phyloP scores from a whole-genome alignment of 2,888 invertebrate genomes.

The Selenia dentaria region DNA sequence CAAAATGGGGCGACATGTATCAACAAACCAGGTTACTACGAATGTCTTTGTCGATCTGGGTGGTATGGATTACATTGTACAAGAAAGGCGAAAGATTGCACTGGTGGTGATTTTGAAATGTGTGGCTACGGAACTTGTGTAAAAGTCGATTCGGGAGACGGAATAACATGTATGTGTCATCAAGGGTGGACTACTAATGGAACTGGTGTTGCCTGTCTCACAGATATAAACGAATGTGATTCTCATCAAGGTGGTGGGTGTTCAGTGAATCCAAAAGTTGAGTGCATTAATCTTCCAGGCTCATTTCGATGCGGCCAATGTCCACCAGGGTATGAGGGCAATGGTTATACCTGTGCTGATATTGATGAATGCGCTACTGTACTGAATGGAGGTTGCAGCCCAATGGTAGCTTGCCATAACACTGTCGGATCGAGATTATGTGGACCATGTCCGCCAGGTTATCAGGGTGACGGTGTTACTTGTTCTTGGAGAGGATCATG shows the following conservation, averaged over 20 bases:
- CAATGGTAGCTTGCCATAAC: conserved; percentile 94
- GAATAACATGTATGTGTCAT: conserved; percentile 92
- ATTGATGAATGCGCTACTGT: conserved; percentile 93
- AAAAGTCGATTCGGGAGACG: conserved; percentile 83
- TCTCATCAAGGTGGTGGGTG: conserved; percentile 87
- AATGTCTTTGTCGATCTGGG: conserved; percentile 91
- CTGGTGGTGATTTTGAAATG: conserved; percentile 88
- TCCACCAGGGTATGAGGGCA: conserved; percentile 93
- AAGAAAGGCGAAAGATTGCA: conserved; percentile 89
- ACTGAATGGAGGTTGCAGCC: conserved; percentile 96
- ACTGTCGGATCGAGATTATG: conserved; percentile 94
- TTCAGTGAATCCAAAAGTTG: conserved; percentile 90
- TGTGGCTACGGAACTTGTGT: conserved; percentile 96
- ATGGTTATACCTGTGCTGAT: conserved; percentile 94
- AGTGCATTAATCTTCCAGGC: conserved; percentile 96
- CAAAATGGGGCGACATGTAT: conserved; percentile 95
- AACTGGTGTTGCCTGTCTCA: conserved; percentile 88
- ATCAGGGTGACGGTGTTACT: conserved; percentile 91
- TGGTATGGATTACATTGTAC: conserved; percentile 95
- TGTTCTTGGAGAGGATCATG: conserved; percentile 90
- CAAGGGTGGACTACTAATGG: conserved; percentile 94
- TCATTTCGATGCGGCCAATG: conserved; percentile 95
- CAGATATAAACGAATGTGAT: conserved; percentile 96
- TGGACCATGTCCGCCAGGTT: conserved; percentile 95
- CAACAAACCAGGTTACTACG: conserved; percentile 92